Conservation (phyloP, 2,113 vertebrate species). For the Phycodurus eques region DNA sequence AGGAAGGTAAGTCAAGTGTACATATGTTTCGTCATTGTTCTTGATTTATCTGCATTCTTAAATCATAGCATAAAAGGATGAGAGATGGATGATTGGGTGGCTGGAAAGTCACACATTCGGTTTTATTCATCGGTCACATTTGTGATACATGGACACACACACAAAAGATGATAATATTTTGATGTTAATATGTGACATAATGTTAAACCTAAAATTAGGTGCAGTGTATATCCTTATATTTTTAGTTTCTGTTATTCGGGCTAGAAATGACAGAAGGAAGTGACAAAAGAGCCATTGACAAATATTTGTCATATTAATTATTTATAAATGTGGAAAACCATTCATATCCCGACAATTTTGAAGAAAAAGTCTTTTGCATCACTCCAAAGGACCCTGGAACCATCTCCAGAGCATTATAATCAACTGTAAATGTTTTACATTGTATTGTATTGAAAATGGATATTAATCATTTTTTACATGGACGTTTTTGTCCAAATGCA, state of each 20-base stretch:
- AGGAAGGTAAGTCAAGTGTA: conserved; percentile 28
- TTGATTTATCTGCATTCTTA: not conserved
- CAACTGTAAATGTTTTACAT: not conserved
- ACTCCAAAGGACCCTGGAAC: not conserved
- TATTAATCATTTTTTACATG: too few species aligned
- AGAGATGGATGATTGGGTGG: not conserved
- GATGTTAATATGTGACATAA: not conserved
- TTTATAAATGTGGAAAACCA: not conserved
- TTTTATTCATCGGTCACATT: not conserved
- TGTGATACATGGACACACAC: not conserved
- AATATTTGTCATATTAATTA: not conserved
- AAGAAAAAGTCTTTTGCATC: not conserved
- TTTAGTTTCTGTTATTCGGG: too few species aligned
- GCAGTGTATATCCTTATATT: not conserved
- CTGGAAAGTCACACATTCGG: not conserved
- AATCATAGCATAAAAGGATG: not conserved
- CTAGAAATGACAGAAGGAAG: not conserved
- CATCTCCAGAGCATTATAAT: not conserved
- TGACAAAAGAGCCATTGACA: not conserved
- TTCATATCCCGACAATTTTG: not conserved
- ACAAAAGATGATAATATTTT: not conserved
- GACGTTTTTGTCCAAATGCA: too few species aligned
- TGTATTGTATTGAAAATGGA: not conserved
- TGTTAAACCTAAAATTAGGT: not conserved
- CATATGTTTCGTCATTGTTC: not conserved